Percentiles rank a stretch among this genome's conserved stretches.
Conservation (phyloP, 2,888 invertebrate genomes). For the Agrotis ipsilon region DNA sequence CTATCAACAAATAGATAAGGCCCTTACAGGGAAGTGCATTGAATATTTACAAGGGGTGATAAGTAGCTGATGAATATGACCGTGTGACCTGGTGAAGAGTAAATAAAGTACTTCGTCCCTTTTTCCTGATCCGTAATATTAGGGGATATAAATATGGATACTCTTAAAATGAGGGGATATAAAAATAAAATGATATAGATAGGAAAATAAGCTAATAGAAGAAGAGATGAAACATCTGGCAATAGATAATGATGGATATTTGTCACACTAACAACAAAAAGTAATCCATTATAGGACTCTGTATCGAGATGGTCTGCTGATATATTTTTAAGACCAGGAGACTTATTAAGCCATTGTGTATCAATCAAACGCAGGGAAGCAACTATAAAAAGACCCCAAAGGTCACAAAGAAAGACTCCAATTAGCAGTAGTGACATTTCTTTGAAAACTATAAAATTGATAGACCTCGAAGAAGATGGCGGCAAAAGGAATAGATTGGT, state of each 20-base stretch:
- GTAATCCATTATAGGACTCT: neutral
- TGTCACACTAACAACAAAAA: neutral
- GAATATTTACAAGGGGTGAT: constrained; percentile 8
- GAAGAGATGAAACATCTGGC: neutral
- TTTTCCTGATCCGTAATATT: neutral
- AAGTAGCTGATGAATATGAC: neutral
- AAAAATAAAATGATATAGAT: neutral
- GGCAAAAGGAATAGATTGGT: no score
- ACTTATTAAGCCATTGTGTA: neutral
- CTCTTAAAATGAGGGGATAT: no score
- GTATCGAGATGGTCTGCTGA: neutral
- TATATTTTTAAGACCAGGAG: neutral
- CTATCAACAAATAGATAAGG: constrained; percentile 24
- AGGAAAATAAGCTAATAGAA: no score
- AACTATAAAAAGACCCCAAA: neutral
- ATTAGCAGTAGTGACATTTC: neutral
- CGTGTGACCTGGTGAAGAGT: neutral
- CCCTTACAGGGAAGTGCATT: constrained; percentile 10
- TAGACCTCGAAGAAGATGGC: no score
- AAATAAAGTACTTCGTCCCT: neutral
- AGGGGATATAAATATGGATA: no score
- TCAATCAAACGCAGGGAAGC: neutral
- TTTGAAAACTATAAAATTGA: neutral
- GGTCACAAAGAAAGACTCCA: neutral
- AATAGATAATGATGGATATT: no score